These are phyloP conservation scores for Dicycla oo DNA, from an alignment of 2,888 invertebrate genomes.

Conservation along the genomic window DNA sequence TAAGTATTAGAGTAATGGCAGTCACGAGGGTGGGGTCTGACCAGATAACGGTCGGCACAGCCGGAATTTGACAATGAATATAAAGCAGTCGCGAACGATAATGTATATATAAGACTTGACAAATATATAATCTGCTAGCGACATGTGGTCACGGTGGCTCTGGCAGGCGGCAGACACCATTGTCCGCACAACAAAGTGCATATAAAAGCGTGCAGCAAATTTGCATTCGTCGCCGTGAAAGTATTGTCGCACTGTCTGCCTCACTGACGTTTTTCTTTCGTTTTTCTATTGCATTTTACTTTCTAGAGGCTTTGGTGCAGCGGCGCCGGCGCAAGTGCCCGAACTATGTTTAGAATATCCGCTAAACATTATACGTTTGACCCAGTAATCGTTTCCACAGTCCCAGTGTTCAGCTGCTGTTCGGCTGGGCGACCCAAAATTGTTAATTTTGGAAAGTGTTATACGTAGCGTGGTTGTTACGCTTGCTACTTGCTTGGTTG, in stretches of 20 bases:
- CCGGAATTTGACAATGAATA: conserved; percentile 2
- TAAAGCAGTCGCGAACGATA: background rate
- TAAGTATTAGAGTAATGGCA: background rate
- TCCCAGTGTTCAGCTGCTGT: conserved; percentile 32
- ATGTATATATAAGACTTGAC: background rate
- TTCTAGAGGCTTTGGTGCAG: conserved; percentile 57
- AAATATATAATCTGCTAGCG: conserved; percentile 11
- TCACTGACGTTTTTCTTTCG: conserved; percentile 55
- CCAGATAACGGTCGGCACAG: background rate
- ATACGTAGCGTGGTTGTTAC: conserved; percentile 2
- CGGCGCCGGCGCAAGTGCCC: conserved; percentile 25
- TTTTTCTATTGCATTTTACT: conserved; percentile 65
- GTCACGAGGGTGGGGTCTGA: background rate
- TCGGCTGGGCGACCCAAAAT: conserved; percentile 25
- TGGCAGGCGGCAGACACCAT: conserved; percentile 66
- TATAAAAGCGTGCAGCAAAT: conserved; percentile 60
- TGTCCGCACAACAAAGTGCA: conserved; percentile 65
- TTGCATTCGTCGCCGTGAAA: conserved; percentile 63
- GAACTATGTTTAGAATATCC: conserved; percentile 55
- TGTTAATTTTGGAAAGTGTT: conserved; percentile 40
- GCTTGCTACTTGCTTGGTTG: conserved; percentile 7
- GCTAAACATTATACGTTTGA: conserved; percentile 54
- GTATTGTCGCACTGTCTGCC: conserved; percentile 59
- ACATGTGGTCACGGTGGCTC: conserved; percentile 67
- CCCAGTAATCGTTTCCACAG: conserved; percentile 56